phyloP scores from a whole-genome alignment of 2,113 vertebrate genomes.

The Panthera tigris region DNA sequence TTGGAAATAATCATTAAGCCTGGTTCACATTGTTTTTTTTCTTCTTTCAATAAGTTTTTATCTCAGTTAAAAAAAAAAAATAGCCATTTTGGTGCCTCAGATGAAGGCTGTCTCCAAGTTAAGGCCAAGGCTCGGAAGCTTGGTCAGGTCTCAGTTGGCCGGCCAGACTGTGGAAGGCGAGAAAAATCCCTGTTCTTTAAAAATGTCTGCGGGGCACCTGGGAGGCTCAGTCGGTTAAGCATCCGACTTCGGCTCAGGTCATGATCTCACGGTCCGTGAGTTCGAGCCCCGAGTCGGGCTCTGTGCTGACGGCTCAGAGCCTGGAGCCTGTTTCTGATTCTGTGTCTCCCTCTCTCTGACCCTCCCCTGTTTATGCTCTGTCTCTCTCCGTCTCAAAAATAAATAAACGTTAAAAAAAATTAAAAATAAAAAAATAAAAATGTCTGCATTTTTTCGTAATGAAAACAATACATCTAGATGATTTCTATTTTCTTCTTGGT shows the following conservation, averaged over 20 bases:
- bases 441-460: slow-evolving; percentile 16
- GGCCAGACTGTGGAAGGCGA: background rate
- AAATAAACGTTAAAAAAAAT: too few species aligned
- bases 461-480: background rate
- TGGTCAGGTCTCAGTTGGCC: background rate
- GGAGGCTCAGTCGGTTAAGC: too few species aligned
- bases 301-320: too few species aligned
- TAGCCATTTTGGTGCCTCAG: background rate
- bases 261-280: too few species aligned
- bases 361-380: too few species aligned
- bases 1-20: slow-evolving; percentile 45
- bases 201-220: background rate
- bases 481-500: slow-evolving; percentile 34
- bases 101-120: background rate
- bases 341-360: too few species aligned
- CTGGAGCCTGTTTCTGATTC: too few species aligned
- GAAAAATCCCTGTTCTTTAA: background rate
- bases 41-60: background rate
- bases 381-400: too few species aligned
- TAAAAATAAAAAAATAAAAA: background rate
- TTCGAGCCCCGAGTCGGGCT: too few species aligned
- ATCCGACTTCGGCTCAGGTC: too few species aligned
- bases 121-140: background rate
- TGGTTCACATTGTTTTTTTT: background rate
- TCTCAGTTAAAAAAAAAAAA: background rate